Conservation (phyloP, 92 coral and sea anemone genomes). For the Parazoanthus swiftii region DNA sequence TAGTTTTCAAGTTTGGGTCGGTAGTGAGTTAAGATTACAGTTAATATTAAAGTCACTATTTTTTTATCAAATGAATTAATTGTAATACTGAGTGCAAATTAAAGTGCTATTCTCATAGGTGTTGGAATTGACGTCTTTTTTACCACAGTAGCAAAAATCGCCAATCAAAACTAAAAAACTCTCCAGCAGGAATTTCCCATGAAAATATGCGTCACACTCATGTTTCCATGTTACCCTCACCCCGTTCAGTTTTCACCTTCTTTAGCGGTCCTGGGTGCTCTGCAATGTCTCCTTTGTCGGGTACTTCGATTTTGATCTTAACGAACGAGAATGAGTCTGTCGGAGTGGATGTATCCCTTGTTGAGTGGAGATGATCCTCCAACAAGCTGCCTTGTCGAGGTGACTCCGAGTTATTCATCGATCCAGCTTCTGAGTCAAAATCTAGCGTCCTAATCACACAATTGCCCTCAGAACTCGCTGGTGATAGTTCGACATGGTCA, state of each 20-base stretch:
- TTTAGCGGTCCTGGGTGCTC: conserved; percentile 50
- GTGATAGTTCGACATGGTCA: conserved; percentile 56
- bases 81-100: too few relatives aligned
- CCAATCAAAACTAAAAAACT: not conserved
- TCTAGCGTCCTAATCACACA: conserved; percentile 67
- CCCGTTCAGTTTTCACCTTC: conserved; percentile 63
- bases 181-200: not conserved
- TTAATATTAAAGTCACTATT: too few relatives aligned
- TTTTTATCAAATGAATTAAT: too few relatives aligned
- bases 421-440: conserved; percentile 62
- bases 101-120: too few relatives aligned
- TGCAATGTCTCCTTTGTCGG: conserved; percentile 39
- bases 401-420: conserved; percentile 62
- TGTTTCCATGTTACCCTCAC: conserved; percentile 29
- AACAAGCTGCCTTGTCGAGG: conserved; percentile 55
- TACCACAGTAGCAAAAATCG: not conserved
- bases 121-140: too few relatives aligned
- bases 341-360: conserved; percentile 40
- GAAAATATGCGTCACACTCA: not conserved
- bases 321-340: conserved; percentile 57
- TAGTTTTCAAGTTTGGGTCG: too few relatives aligned
- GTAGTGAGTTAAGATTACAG: too few relatives aligned
- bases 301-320: conserved; percentile 72
- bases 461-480: conserved; percentile 85
- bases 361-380: conserved; percentile 43